These are phyloP conservation scores for Anhinga anhinga DNA, from an alignment of 2,113 vertebrate genomes.

Conservation along the genomic window DNA sequence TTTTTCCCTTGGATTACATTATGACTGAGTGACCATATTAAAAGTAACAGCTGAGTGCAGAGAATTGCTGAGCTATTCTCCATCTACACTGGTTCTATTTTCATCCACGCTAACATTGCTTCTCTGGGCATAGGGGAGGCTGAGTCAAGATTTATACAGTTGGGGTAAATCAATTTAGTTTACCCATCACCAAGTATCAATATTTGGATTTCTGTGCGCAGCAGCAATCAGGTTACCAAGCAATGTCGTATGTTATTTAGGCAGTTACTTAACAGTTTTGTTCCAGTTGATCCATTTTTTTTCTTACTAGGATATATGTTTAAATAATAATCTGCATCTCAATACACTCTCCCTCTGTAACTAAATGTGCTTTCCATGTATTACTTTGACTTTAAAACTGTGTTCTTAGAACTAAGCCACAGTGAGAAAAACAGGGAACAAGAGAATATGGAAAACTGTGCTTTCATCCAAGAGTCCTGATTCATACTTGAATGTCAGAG, in stretches of 20 bases:
- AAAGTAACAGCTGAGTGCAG: neutral
- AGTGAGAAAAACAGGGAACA: neutral
- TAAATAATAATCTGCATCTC: neutral
- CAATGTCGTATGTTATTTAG: neutral
- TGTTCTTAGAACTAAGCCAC: neutral
- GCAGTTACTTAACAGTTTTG: neutral
- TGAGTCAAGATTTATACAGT: neutral
- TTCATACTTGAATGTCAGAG: neutral
- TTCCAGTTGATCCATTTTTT: neutral
- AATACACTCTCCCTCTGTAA: neutral
- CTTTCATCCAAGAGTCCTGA: neutral
- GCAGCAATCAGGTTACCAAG: neutral
- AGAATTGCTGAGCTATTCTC: neutral
- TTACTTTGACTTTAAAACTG: neutral
- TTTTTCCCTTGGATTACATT: neutral
- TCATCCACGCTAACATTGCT: neutral
- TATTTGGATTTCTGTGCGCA: neutral
- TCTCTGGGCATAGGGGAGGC: neutral
- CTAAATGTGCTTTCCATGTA: neutral
- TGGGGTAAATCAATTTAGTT: neutral
- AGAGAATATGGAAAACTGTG: constrained; percentile 1
- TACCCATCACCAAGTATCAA: neutral
- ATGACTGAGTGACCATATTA: neutral
- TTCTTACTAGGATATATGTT: neutral
- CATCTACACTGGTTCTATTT: neutral